Evolutionary conservation across 2,888 invertebrate genomes (phyloP).

Genomic region (Hedychridium roseum): DNA sequence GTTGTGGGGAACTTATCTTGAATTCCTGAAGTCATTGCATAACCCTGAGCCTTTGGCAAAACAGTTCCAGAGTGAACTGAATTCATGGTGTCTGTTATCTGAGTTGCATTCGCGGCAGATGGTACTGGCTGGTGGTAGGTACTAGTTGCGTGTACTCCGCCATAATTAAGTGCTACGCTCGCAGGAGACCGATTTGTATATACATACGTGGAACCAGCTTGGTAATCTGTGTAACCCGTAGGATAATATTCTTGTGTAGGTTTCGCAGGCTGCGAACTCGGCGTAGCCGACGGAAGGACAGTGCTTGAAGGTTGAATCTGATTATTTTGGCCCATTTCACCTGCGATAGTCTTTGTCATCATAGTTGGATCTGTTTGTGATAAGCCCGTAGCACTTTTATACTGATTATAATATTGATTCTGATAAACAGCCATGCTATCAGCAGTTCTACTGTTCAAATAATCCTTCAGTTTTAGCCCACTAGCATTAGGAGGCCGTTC

Average conservation of each 20-base stretch:
- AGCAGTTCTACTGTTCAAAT: constrained; percentile 81
- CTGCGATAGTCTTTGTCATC: constrained; percentile 16
- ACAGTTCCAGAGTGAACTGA: too few species aligned
- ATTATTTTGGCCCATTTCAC: constrained; percentile 16
- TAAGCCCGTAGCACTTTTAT: constrained; percentile 24
- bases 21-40: too few species aligned
- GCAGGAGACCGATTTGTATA: too few species aligned
- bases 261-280: constrained; percentile 11
- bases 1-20: constrained; percentile 24
- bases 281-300: constrained; percentile 14
- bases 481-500: constrained; percentile 48
- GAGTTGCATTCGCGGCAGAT: too few species aligned
- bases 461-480: constrained; percentile 86
- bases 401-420: constrained; percentile 36
- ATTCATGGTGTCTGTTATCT: too few species aligned
- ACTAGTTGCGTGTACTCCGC: too few species aligned
- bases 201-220: constrained; percentile 21
- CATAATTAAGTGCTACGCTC: too few species aligned
- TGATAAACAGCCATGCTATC: constrained; percentile 37
- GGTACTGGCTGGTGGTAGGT: too few species aligned
- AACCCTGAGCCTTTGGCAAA: too few species aligned
- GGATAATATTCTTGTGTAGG: constrained; percentile 31
- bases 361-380: constrained; percentile 15
- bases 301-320: constrained; percentile 12
- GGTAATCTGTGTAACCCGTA: constrained; percentile 25